A percentile compares a stretch with the other conserved stretches of the same genome.
These are phyloP conservation scores for Channa maculata DNA, from an alignment of 2,113 vertebrate species.

Conservation along the genomic window DNA sequence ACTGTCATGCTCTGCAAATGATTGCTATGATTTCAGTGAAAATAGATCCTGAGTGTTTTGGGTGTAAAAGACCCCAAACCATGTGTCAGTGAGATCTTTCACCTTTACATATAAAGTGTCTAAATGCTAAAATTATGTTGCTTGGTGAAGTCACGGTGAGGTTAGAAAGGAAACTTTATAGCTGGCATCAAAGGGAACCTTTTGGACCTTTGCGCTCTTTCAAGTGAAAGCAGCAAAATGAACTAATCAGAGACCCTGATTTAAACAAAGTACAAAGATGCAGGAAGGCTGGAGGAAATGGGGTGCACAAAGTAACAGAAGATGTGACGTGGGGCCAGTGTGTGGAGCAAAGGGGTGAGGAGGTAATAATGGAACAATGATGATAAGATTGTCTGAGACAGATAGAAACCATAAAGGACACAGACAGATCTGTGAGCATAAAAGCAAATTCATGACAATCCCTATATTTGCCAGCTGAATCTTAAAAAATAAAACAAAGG, in stretches of 20 bases:
- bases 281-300: neutral
- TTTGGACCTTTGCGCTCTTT: neutral
- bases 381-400: slow-evolving; percentile 47
- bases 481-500: slow-evolving; percentile 20
- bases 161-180: slow-evolving; percentile 10
- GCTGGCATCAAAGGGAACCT: neutral
- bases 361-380: slow-evolving; percentile 24
- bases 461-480: slow-evolving; percentile 6
- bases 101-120: slow-evolving; percentile 16
- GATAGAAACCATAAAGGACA: slow-evolving; percentile 38
- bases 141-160: neutral
- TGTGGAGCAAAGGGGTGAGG: neutral
- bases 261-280: neutral
- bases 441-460: slow-evolving; percentile 24
- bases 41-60: slow-evolving; percentile 36
- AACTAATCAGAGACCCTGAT: neutral
- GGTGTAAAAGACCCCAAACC: slow-evolving; percentile 12
- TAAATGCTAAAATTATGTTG: slow-evolving; percentile 13
- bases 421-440: neutral
- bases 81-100: slow-evolving; percentile 24
- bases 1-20: slow-evolving; percentile 32
- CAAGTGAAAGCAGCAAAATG: neutral
- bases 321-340: neutral
- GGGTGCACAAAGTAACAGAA: neutral
- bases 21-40: slow-evolving; percentile 45